phyloP scores from a whole-genome alignment of 2,888 invertebrate genomes.

The Campoletis raptor region DNA sequence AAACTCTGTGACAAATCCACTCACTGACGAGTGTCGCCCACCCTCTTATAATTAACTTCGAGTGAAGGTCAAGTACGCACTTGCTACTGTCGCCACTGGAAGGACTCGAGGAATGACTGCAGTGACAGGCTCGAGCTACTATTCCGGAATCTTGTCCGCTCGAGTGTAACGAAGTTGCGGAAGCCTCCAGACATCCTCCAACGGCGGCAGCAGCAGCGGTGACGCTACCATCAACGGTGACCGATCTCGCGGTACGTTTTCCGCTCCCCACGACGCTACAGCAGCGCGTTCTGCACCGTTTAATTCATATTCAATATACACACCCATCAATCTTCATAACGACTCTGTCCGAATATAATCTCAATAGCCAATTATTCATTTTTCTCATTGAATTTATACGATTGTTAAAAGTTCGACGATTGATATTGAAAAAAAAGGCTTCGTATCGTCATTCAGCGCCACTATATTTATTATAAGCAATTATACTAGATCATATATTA shows the following conservation, averaged over 20 bases:
- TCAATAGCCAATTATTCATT: not conserved
- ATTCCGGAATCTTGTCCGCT: constrained; percentile 94
- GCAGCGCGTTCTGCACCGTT: constrained; percentile 71
- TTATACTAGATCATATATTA: not conserved
- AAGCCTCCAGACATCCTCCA: constrained; percentile 87
- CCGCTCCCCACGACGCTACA: constrained; percentile 74
- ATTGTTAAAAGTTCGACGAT: not conserved
- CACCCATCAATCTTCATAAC: not conserved
- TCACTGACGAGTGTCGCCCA: not conserved
- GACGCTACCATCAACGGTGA: constrained; percentile 78
- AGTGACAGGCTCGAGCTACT: constrained; percentile 87
- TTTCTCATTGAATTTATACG: not conserved
- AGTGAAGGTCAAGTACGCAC: constrained; percentile 84
- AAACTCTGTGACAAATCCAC: constrained; percentile 3
- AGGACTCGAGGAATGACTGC: constrained; percentile 89
- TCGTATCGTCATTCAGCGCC: not conserved
- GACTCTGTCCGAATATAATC: not conserved
- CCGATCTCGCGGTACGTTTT: constrained; percentile 75
- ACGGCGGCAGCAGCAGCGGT: constrained; percentile 72
- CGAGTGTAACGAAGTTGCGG: constrained; percentile 92
- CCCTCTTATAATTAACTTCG: constrained; percentile 14
- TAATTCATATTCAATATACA: constrained; percentile 49
- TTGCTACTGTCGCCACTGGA: constrained; percentile 91
- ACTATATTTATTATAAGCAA: not conserved
- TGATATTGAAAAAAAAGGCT: not conserved